These are phyloP conservation scores for Notothenia coriiceps DNA, from an alignment of 2,113 vertebrate genomes.

Conservation along the genomic window DNA sequence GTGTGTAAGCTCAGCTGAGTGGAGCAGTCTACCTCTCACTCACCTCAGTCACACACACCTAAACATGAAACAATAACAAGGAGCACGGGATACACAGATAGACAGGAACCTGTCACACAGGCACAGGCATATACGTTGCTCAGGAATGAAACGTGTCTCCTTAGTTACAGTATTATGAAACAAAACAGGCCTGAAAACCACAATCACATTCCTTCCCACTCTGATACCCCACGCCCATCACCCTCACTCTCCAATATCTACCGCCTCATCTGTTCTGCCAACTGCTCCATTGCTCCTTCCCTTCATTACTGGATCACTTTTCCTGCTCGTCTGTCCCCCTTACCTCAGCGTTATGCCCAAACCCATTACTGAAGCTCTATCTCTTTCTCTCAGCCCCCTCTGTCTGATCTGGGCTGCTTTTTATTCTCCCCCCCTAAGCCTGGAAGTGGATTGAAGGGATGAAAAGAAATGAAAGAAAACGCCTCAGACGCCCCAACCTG, in stretches of 20 bases:
- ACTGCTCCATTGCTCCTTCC: conserved; percentile 58
- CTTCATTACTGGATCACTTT: conserved; percentile 66
- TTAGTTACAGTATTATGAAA: conserved; percentile 76
- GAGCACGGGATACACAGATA: conserved; percentile 11
- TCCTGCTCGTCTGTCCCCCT: conserved; percentile 42
- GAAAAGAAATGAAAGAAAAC: conserved; percentile 58
- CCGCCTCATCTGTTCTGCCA: conserved; percentile 69
- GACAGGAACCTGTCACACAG: conserved; percentile 69
- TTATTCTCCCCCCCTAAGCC: conserved; percentile 56
- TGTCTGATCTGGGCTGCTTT: conserved; percentile 58
- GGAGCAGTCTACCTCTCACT: conserved; percentile 3
- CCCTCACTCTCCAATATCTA: conserved; percentile 53
- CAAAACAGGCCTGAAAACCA: conserved; percentile 75
- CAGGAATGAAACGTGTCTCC: conserved; percentile 70
- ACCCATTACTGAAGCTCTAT: conserved; percentile 40
- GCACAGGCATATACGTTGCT: conserved; percentile 52
- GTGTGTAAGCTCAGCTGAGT: conserved; percentile 46
- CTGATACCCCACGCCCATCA: conserved; percentile 58
- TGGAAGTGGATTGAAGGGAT: conserved; percentile 53
- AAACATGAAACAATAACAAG: conserved; percentile 49
- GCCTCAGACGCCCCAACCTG: conserved; percentile 69
- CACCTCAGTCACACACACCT: conserved; percentile 59
- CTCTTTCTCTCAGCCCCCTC: conserved; percentile 27
- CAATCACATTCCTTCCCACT: conserved; percentile 71
- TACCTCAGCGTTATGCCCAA: conserved; percentile 50